Conservation (phyloP, 2,888 invertebrate genomes). For the Laspeyria flexula region DNA sequence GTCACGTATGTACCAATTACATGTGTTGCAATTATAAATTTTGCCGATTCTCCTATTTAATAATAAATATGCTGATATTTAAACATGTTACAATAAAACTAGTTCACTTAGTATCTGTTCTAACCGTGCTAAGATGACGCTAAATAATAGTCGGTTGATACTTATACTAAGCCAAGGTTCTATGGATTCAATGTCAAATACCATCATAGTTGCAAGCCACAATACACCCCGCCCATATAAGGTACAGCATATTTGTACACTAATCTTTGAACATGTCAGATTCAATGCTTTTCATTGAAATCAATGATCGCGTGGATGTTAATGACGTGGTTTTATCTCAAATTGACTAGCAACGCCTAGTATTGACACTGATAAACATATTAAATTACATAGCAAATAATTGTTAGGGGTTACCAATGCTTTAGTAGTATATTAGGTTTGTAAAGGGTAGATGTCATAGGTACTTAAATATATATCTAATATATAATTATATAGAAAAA, state of each 20-base stretch:
- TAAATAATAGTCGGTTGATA: slow-evolving; percentile 47
- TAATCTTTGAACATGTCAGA: slow-evolving; percentile 12
- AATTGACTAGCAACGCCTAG: slow-evolving; percentile 1
- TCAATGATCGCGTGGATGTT: slow-evolving; percentile 12
- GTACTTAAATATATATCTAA: too few species aligned
- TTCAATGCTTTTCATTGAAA: slow-evolving; percentile 9
- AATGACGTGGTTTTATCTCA: background rate
- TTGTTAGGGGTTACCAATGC: too few species aligned
- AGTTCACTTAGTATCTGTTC: slow-evolving; percentile 18
- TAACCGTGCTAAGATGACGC: slow-evolving; percentile 56
- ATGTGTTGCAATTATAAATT: too few species aligned
- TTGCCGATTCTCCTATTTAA: too few species aligned
- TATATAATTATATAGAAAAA: too few species aligned
- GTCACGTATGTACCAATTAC: too few species aligned
- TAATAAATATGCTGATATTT: too few species aligned
- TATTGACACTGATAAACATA: background rate
- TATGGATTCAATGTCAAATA: slow-evolving; percentile 25
- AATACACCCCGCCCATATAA: slow-evolving; percentile 33
- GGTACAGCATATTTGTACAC: slow-evolving; percentile 30
- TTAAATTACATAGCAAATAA: too few species aligned
- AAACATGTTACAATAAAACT: slow-evolving; percentile 1
- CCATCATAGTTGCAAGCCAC: slow-evolving; percentile 18
- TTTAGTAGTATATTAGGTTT: too few species aligned
- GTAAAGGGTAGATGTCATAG: too few species aligned
- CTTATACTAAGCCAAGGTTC: slow-evolving; percentile 60